Conservation (phyloP, 2,888 invertebrate genomes). For the Cephalotes varians region DNA sequence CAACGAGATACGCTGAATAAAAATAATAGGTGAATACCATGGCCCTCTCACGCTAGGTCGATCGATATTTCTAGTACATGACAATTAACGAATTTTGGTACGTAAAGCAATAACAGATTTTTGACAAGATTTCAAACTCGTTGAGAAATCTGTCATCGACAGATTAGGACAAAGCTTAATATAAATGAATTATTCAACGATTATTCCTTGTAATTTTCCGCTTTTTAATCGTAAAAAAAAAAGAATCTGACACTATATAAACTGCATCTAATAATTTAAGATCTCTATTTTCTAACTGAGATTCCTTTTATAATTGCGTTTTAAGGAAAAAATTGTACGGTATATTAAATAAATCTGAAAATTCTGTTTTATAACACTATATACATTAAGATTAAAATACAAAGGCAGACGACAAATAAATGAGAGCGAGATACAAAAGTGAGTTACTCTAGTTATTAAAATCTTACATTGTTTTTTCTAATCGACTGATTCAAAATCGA, state of each 20-base stretch:
- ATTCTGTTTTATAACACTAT: too few relatives aligned
- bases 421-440: neutral
- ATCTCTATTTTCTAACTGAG: neutral
- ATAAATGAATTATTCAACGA: neutral
- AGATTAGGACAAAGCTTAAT: neutral
- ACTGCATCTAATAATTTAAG: neutral
- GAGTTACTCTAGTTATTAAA: too few relatives aligned
- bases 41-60: slow-evolving; percentile 1
- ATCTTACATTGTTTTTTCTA: slow-evolving; percentile 26
- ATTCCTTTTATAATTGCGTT: neutral
- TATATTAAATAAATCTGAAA: too few relatives aligned
- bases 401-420: neutral
- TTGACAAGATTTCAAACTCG: neutral
- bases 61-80: slow-evolving; percentile 31
- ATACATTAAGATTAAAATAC: too few relatives aligned
- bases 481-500: neutral
- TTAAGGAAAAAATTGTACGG: neutral
- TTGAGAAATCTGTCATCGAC: neutral
- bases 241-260: neutral
- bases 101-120: slow-evolving; percentile 23
- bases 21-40: slow-evolving; percentile 43
- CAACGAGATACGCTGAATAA: slow-evolving; percentile 47
- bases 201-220: neutral
- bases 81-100: slow-evolving; percentile 46
- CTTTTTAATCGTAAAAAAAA: neutral